phyloP scores from a whole-genome alignment of 2,888 invertebrate species.

The Xylophagus ater region DNA sequence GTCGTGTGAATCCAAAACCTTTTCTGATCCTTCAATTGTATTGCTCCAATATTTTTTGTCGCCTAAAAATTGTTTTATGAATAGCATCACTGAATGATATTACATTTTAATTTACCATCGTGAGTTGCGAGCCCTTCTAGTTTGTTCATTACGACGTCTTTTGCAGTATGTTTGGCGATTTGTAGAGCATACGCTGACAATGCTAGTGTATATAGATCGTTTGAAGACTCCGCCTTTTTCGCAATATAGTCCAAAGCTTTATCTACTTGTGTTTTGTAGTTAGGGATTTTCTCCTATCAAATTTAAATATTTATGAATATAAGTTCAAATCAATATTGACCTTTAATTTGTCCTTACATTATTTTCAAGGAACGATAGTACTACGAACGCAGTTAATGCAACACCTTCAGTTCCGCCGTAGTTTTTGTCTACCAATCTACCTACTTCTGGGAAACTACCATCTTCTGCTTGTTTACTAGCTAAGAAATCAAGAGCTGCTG shows the following conservation, averaged over 20 bases:
- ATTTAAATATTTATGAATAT: constrained; percentile 1
- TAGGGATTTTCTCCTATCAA: constrained; percentile 20
- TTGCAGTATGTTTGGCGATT: constrained; percentile 59
- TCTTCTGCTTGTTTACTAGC: constrained; percentile 53
- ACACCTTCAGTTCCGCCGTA: constrained; percentile 59
- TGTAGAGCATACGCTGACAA: constrained; percentile 69
- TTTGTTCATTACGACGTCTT: constrained; percentile 47
- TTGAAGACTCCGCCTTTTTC: constrained; percentile 49
- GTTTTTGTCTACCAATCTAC: too few species aligned
- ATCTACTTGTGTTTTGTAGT: constrained; percentile 54
- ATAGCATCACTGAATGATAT: neutral
- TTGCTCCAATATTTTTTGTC: too few species aligned
- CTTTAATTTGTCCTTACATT: constrained; percentile 33
- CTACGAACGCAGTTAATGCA: constrained; percentile 67
- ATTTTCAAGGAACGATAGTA: constrained; percentile 62
- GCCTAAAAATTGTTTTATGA: neutral
- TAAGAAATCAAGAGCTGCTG: constrained; percentile 56
- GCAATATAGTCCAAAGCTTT: constrained; percentile 70
- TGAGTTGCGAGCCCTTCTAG: constrained; percentile 41
- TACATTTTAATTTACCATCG: constrained; percentile 27
- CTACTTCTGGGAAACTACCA: constrained; percentile 60
- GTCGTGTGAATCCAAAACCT: constrained; percentile 45
- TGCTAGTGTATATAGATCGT: constrained; percentile 64
- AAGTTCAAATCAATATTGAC: neutral
- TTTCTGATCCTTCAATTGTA: constrained; percentile 43